Base-by-base conservation (phyloP, 2,888 invertebrate species). In the Dione vanillae region DNA sequence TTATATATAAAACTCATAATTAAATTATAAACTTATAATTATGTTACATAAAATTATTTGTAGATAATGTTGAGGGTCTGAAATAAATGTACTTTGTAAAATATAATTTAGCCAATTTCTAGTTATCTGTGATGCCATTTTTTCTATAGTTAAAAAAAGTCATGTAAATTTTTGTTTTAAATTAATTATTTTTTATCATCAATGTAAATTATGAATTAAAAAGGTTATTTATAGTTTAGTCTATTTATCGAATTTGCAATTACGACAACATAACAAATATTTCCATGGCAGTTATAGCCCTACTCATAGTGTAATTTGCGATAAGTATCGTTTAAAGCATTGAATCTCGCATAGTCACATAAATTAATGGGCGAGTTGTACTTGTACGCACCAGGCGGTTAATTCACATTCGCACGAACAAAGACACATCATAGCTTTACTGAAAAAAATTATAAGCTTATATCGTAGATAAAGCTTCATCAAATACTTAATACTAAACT, bases 331-430 rank as follows among this genome's bases (percentile, higher is more conserved):
- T 47, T 69, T 66, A 58, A 66, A 61, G 45, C 54, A 45, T 47
- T 66, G 47, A 73, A 71, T 71, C 65, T 66, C 65, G 68, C 73
- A 56, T 49, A 68, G 70, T 68, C 73, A 71, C 58, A 68, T 56
- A 47, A 69, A 52, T 69, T 73, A 73, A 73, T 73, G 61, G 52
- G 65, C 41, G 45, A 51, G 41, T 67, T 49, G 65, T 65, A 65
- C 20, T 41, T 40, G 27, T 43, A 54, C 61, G 68, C 59, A 54
- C 65, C 65, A 65, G 65, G 71, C 54, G 65, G 59, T 59, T 54
- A 12, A 35, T 61, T 61, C 47, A 43, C 41, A 67, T 52, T 41
- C 61, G 56, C 43, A 43, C n/a, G 67, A 51, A 64, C 49, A 43
- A 64, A 64, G n/a, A 27, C 27, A 61, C 27, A 61, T 45, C 16